Conservation (phyloP, 1,140 invertebrate species). For the Vollenhovia emeryi region DNA sequence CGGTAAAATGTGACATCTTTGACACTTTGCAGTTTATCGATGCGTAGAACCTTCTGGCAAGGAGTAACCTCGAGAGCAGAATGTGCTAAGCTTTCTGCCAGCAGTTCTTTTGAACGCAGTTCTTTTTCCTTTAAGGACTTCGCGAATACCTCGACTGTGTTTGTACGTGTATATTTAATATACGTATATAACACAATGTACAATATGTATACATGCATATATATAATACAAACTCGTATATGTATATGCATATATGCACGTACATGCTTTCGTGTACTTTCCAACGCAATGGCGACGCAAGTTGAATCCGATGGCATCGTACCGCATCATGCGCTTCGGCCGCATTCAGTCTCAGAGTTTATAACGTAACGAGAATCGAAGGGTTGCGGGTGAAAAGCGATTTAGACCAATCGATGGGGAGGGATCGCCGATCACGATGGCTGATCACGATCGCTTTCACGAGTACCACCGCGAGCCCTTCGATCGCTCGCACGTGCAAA, state of each 20-base stretch:
- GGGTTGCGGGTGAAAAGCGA: conserved; percentile 1
- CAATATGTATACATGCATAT: background rate
- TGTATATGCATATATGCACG: background rate
- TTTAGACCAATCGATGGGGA: background rate
- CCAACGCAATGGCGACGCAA: conserved; percentile 25
- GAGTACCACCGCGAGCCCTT: background rate
- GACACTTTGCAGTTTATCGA: conserved; percentile 82
- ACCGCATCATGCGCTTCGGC: conserved; percentile 19
- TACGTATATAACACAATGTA: conserved; percentile 8
- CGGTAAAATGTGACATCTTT: conserved; percentile 77
- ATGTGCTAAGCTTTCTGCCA: conserved; percentile 60
- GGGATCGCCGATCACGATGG: background rate
- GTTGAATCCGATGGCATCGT: conserved; percentile 27
- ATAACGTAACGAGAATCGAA: conserved; percentile 18
- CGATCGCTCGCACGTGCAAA: background rate
- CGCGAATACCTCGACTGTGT: conserved; percentile 54
- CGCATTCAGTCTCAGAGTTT: conserved; percentile 13
- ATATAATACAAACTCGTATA: background rate
- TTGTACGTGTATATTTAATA: conserved; percentile 50
- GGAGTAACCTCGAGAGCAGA: conserved; percentile 71
- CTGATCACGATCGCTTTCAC: background rate
- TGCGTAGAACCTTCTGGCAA: conserved; percentile 80
- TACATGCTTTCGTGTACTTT: conserved; percentile 20
- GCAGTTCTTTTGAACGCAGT: conserved; percentile 55
- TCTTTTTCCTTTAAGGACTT: conserved; percentile 57